Percentiles rank a stretch among this genome's conserved stretches.
phyloP scores from a whole-genome alignment of 2,888 invertebrate species.

The Metacarcinus magister region DNA sequence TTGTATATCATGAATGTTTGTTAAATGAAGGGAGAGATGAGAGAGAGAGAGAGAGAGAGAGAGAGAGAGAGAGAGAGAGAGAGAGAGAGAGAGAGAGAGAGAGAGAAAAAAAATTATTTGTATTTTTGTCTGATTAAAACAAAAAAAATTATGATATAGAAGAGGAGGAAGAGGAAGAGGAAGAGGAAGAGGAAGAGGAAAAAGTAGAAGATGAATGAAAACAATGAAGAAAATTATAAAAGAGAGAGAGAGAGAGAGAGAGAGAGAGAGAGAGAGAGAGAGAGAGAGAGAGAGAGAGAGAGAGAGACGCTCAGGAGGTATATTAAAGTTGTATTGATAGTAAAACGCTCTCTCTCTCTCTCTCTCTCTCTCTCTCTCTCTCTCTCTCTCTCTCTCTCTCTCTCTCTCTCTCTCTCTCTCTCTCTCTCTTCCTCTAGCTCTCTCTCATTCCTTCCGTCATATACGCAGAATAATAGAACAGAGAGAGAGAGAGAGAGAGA shows the following conservation, averaged over 20 bases:
- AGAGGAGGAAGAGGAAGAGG: background rate
- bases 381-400: conserved; percentile 62
- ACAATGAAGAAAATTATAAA: background rate
- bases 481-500: conserved; percentile 13
- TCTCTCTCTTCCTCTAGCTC: background rate
- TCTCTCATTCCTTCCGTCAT: background rate
- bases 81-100: conserved; percentile 50
- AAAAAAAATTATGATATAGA: background rate
- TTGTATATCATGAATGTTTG: background rate
- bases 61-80: conserved; percentile 45
- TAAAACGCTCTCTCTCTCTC: background rate
- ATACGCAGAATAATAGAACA: background rate
- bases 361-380: conserved; percentile 57
- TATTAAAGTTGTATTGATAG: conserved; percentile 41
- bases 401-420: conserved; percentile 58
- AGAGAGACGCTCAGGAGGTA: background rate
- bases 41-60: conserved; percentile 20
- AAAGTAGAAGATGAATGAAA: background rate
- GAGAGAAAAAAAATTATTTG: background rate
- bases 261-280: background rate
- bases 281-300: conserved; percentile 3
- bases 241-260: background rate
- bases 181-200: background rate
- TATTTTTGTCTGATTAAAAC: background rate
- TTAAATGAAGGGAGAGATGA: background rate